Base-by-base conservation (phyloP, 2,888 invertebrate genomes). In the Heliothis peltigera region DNA sequence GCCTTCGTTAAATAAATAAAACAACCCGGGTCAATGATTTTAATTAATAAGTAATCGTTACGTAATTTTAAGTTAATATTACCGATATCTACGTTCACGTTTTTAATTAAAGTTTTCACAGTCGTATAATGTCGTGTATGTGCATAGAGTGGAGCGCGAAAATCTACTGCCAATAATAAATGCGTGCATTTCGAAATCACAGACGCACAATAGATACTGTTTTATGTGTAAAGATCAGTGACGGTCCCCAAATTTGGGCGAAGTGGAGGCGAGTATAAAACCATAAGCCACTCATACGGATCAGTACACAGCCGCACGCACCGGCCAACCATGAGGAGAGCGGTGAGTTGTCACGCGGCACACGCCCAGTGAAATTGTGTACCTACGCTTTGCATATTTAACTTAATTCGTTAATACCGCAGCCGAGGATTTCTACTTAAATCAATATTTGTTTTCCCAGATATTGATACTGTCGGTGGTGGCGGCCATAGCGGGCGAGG, bases 261-360 rank as follows among this genome's bases (percentile, higher is more conserved):
- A 39, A 90, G 94, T 87, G 92, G 94, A 89, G 92, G 91, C 69
- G 81, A 72, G 82, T 93, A 93, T 94, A 94, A 90, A 93, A 87
- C 86, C 81, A 72, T 77, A 82, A 73, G 80, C 83, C 80, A 75
- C 76, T 76, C 75, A 72, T 55, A 70, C 80, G 63, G 72, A 71
- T 75, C 73, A 77, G 85, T 89, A 92, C 90, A 92, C 87, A 85
- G 83, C 81, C 83, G 80, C 84, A 82, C 84, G 80, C 87, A 85
- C 85, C 84, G 78, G 79, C 83, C 76, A 81, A 86, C 80, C 88
- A 94, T 94, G 94, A 91, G 88, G 85, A 89, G 87, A 85, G 91
- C 91, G 93, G 94, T 95, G 87, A 94, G 94, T 94, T 86, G 78
- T 80, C 70, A 68, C 77, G 79, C 44, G 18, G 69, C 77, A 81